Conservation (phyloP, 2,888 invertebrate genomes). For the Pegoplata infirma region DNA sequence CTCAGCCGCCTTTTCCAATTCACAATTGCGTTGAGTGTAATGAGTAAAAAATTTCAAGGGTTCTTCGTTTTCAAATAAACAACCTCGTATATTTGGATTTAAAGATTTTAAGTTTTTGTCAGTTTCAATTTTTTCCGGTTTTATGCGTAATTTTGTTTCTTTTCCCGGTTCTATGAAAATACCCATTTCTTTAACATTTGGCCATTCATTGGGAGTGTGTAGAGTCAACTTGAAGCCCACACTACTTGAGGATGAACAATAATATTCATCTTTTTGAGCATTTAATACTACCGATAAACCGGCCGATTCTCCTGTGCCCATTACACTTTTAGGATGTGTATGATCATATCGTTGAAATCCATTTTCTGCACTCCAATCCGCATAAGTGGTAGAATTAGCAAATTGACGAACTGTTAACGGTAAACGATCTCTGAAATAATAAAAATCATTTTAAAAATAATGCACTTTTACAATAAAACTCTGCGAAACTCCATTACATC, state of each 20-base stretch:
- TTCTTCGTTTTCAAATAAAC: conserved; percentile 85
- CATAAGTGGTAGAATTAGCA: background rate
- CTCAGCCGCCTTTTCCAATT: conserved; percentile 87
- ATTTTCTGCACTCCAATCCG: conserved; percentile 87
- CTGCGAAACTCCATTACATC: too few relatives aligned
- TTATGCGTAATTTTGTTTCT: conserved; percentile 72
- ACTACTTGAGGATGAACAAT: conserved; percentile 87
- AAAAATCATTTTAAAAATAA: background rate
- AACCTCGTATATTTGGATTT: conserved; percentile 79
- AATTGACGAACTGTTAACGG: conserved; percentile 36
- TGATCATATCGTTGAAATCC: conserved; percentile 80
- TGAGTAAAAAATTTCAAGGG: conserved; percentile 83
- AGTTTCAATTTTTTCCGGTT: conserved; percentile 70
- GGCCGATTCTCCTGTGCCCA: conserved; percentile 83
- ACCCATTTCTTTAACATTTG: conserved; percentile 72
- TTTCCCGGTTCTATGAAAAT: conserved; percentile 69
- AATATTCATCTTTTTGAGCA: conserved; percentile 85
- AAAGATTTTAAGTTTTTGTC: conserved; percentile 67
- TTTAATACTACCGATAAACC: conserved; percentile 86
- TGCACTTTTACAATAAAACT: too few relatives aligned
- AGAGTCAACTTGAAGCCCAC: conserved; percentile 74
- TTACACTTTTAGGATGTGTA: conserved; percentile 79
- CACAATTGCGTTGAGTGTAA: conserved; percentile 88
- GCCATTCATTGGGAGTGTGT: conserved; percentile 74
- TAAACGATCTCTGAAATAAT: background rate